Conservation (phyloP, 2,797 vertebrate genomes). For the Scolopax rusticola region DNA sequence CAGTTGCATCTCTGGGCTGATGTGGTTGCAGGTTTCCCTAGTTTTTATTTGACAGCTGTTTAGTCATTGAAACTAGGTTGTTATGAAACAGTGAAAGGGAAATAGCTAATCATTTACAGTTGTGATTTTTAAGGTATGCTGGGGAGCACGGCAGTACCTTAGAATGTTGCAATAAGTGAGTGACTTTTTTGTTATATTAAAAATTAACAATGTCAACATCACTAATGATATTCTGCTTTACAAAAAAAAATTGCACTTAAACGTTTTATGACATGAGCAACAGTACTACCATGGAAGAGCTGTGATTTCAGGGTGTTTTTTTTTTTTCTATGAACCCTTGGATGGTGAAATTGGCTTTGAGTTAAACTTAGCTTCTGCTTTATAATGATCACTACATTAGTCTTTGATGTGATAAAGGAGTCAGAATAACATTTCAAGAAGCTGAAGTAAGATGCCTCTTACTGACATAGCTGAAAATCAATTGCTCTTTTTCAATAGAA, state of each 20-base stretch:
- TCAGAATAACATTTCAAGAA: background rate
- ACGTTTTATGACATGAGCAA: background rate
- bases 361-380: background rate
- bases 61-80: background rate
- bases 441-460: background rate
- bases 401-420: slow-evolving; percentile 32
- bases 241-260: background rate
- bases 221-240: background rate
- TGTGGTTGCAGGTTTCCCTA: background rate
- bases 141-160: background rate
- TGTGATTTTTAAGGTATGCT: background rate
- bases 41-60: background rate
- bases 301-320: background rate
- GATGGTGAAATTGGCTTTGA: background rate
- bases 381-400: background rate
- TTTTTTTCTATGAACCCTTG: background rate
- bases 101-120: background rate
- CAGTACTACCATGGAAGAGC: background rate
- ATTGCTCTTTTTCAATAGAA: background rate
- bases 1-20: background rate
- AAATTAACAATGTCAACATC: background rate
- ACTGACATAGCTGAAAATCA: slow-evolving; percentile 29
- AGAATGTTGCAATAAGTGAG: background rate
- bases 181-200: background rate
- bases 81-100: background rate